These are phyloP conservation scores for Notothenia rossii DNA, from an alignment of 2,113 vertebrate genomes.

Conservation along the genomic window DNA sequence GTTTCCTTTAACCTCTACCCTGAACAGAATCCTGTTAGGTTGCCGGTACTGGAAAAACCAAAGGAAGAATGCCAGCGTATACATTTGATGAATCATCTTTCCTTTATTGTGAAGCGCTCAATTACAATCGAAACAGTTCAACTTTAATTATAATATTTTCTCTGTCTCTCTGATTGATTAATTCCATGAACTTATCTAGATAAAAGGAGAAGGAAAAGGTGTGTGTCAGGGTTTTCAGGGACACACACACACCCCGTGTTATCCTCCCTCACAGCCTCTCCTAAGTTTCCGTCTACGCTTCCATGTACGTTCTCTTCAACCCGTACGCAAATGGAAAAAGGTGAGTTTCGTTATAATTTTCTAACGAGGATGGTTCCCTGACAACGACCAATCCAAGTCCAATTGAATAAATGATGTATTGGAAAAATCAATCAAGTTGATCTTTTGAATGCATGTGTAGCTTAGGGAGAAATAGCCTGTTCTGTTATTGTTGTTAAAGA, in stretches of 20 bases:
- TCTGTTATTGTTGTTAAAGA: no score
- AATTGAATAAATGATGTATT: no score
- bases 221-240: background rate
- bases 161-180: background rate
- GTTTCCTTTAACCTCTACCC: no score
- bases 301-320: background rate
- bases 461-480: no score
- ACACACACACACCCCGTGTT: background rate
- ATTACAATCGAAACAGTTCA: background rate
- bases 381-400: background rate
- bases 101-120: constrained; percentile 3
- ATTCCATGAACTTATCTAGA: constrained; percentile 1
- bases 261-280: background rate
- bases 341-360: background rate
- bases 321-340: background rate
- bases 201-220: constrained; percentile 21
- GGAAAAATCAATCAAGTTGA: no score
- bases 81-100: background rate
- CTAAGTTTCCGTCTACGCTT: background rate
- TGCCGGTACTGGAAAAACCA: background rate
- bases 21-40: no score
- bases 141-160: constrained; percentile 13
- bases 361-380: no score
- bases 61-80: background rate
- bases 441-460: no score